Evolutionary conservation across 2,113 vertebrate species (phyloP).

Genomic region (Mustela nigripes): DNA sequence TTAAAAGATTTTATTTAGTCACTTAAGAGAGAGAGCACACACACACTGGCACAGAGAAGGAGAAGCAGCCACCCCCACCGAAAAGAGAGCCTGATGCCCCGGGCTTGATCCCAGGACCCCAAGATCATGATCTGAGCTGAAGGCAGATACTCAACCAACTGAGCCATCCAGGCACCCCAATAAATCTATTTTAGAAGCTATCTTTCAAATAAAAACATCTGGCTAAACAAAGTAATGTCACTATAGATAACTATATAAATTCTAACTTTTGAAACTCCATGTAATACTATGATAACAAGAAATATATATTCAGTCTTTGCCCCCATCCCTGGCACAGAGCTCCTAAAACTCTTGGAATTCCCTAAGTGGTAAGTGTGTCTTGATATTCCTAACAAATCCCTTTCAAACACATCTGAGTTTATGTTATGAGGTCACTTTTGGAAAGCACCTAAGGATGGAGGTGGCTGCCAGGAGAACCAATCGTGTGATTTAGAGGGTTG

Average conservation of each 20-base stretch:
- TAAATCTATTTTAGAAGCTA: not conserved
- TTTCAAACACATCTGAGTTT: not conserved
- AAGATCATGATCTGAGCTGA: not conserved
- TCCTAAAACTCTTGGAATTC: not conserved
- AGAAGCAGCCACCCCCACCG: not conserved
- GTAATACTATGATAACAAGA: not conserved
- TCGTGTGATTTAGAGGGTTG: not conserved
- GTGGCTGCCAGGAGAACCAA: not conserved
- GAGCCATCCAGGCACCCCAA: not conserved
- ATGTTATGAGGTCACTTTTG: not conserved
- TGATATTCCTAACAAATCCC: not conserved
- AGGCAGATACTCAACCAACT: not conserved
- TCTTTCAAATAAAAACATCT: slow-evolving; percentile 33
- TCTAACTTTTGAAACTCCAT: slow-evolving; percentile 30
- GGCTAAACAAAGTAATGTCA: slow-evolving; percentile 1
- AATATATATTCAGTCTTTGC: not conserved
- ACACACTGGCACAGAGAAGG: not conserved
- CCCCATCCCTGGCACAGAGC: not conserved
- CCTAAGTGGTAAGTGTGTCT: not conserved
- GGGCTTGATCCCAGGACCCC: not conserved
- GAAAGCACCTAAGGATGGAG: not conserved
- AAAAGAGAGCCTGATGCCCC: not conserved
- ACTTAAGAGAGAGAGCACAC: not conserved
- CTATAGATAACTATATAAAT: not conserved
- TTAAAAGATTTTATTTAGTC: not conserved